A percentile compares a stretch with the other conserved stretches of the same genome.
These are phyloP conservation scores for Hypotaenidia philippensis DNA, from an alignment of 2,797 vertebrate genomes.

Conservation along the genomic window DNA sequence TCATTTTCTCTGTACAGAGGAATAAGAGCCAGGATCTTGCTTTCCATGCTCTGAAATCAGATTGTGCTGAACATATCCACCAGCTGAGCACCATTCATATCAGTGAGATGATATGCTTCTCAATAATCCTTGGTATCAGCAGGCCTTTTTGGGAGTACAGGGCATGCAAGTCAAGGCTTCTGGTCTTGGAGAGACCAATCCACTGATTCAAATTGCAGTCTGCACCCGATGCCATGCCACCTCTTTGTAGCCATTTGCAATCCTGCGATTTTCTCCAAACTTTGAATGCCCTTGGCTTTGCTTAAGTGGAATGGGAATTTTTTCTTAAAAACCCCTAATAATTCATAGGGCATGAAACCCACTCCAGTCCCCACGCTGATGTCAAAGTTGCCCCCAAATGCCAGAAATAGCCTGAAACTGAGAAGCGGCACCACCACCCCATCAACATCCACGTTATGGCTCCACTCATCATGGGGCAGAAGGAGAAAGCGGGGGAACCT, in stretches of 20 bases:
- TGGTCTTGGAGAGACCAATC: background rate
- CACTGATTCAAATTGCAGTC: background rate
- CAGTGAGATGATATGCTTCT: background rate
- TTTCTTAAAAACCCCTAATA: background rate
- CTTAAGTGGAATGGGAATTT: background rate
- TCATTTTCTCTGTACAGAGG: background rate
- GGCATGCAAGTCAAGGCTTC: background rate
- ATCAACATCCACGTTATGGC: rapidly evolving
- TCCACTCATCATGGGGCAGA: background rate
- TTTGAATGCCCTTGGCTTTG: background rate
- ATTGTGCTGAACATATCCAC: background rate
- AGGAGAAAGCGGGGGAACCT: background rate
- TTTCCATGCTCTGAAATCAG: background rate
- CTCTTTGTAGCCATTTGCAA: background rate
- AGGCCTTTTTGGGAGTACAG: background rate
- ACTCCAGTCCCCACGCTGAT: rapidly evolving
- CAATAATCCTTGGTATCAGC: background rate
- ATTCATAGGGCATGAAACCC: background rate
- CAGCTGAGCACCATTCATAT: rapidly evolving
- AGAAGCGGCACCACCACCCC: background rate
- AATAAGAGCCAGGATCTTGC: background rate
- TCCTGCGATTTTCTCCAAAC: background rate
- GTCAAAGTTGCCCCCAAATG: background rate
- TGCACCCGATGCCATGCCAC: rapidly evolving
- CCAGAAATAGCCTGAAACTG: background rate